These are phyloP conservation scores for Paedocypris micromegethes DNA, from an alignment of 2,797 vertebrate genomes.

Conservation along the genomic window DNA sequence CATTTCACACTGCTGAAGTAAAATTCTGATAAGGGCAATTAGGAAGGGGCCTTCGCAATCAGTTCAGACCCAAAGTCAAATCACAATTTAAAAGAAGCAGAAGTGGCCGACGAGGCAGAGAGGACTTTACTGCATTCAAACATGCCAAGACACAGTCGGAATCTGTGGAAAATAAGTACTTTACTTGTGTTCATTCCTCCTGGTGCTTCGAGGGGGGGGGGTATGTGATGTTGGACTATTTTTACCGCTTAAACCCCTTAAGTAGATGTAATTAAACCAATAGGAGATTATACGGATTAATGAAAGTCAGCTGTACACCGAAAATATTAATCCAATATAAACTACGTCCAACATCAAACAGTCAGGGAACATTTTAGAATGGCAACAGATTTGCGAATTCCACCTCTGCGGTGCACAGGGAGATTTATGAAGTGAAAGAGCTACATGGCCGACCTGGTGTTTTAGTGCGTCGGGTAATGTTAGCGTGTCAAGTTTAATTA, in stretches of 20 bases:
- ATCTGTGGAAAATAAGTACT: conserved; percentile 21
- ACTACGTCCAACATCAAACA: conserved; percentile 28
- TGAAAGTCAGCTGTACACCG: conserved; percentile 25
- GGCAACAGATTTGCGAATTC: conserved; percentile 49
- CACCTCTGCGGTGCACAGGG: conserved; percentile 43
- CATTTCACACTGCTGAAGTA: conserved; percentile 61
- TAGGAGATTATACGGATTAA: conserved; percentile 20
- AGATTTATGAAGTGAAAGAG: conserved; percentile 51
- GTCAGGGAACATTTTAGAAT: conserved; percentile 38
- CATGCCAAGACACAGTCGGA: conserved; percentile 21
- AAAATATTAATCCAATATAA: conserved; percentile 33
- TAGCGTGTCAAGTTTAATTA: conserved; percentile 50
- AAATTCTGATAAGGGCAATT: conserved; percentile 69
- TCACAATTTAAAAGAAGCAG: conserved; percentile 5
- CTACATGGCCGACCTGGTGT: conserved; percentile 47
- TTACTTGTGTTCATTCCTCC: conserved; percentile 10
- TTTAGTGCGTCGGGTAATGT: conserved; percentile 49
- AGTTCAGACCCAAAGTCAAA: conserved; percentile 40
- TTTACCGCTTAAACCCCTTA: conserved; percentile 12
- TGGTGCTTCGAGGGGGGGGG: conserved; percentile 11
- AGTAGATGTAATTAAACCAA: conserved; percentile 27
- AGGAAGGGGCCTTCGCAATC: conserved; percentile 64
- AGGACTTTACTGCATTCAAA: conserved; percentile 10
- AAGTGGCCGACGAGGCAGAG: conserved; percentile 4
- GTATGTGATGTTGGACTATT: conserved; percentile 2